Evolutionary conservation across 2,113 vertebrate genomes (phyloP).

Genomic region (Cheirogaleus medius): DNA sequence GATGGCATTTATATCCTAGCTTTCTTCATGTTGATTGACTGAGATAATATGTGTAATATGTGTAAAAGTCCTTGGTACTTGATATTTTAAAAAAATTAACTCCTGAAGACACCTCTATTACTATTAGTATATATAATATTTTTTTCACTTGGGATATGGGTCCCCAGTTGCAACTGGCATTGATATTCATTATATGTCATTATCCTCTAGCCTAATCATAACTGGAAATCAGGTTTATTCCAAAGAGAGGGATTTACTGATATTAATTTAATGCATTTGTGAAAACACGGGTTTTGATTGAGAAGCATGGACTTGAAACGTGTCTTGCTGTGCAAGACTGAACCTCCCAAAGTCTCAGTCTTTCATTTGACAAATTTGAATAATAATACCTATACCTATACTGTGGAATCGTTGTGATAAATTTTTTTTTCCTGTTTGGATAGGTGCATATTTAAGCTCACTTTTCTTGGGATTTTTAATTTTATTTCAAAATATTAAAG

Average conservation of each 20-base stretch:
- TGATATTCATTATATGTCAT: not conserved
- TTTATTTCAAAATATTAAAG: too few species aligned
- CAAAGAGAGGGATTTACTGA: not conserved
- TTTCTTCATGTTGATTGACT: not conserved
- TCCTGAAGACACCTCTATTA: not conserved
- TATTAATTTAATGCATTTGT: not conserved
- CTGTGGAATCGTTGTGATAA: not conserved
- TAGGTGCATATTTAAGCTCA: too few species aligned
- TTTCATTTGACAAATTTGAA: not conserved
- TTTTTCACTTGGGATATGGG: not conserved
- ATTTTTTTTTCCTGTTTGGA: too few species aligned
- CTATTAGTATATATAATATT: not conserved
- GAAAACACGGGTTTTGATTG: not conserved
- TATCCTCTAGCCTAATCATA: not conserved
- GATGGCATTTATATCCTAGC: not conserved
- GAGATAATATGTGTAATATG: not conserved
- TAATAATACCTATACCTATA: not conserved
- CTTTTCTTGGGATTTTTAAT: too few species aligned
- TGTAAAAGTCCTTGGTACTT: not conserved
- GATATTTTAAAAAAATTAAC: not conserved
- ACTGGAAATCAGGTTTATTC: not conserved
- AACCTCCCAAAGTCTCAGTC: not conserved
- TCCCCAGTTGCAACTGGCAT: not conserved
- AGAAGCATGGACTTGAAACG: not conserved
- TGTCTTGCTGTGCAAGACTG: not conserved